phyloP scores from a whole-genome alignment of 2,113 vertebrate genomes.

The Chrysemys picta region DNA sequence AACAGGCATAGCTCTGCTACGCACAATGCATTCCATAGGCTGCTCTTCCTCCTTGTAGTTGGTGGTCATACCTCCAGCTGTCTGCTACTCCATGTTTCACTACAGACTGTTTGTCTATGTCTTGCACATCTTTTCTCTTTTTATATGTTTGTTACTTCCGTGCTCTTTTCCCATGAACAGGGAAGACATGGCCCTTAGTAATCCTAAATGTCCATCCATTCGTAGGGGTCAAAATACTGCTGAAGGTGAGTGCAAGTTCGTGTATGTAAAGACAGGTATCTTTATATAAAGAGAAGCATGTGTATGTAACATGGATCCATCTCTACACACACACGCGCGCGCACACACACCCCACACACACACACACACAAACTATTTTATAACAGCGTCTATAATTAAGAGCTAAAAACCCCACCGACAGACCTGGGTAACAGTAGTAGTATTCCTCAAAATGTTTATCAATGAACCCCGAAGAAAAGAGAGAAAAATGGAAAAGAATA shows the following conservation, averaged over 20 bases:
- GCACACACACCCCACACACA: too few relatives aligned
- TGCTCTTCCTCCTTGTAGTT: background rate
- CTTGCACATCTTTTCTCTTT: background rate
- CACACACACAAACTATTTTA: accelerated
- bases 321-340: background rate
- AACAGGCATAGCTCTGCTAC: background rate
- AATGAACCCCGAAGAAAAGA: background rate
- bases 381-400: accelerated
- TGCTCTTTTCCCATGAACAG: background rate
- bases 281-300: accelerated
- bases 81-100: background rate
- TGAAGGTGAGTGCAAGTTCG: background rate
- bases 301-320: accelerated
- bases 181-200: background rate
- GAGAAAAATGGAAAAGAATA: accelerated
- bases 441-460: background rate
- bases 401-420: accelerated
- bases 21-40: background rate
- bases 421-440: accelerated
- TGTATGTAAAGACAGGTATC: accelerated
- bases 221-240: background rate
- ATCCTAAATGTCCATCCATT: background rate
- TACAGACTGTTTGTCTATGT: background rate
- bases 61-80: background rate
- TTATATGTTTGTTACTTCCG: background rate